Evolutionary conservation across 2,113 vertebrate species (phyloP).

Genomic region (Bubo blakistoni): DNA sequence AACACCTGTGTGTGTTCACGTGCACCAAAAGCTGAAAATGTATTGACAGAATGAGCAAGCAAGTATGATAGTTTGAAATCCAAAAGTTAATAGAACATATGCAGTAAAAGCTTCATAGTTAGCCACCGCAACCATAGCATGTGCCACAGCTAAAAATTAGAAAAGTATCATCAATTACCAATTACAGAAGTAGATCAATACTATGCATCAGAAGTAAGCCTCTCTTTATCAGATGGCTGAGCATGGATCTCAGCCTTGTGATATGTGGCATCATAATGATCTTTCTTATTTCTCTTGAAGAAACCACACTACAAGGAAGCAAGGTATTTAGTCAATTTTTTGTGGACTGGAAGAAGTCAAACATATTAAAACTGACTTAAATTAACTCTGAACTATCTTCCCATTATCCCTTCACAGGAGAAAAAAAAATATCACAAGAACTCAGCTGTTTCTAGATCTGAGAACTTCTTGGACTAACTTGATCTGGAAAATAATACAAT

Average conservation of each 20-base stretch:
- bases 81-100: constrained; percentile 73
- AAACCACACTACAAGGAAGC: constrained; percentile 98
- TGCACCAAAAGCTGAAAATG: constrained; percentile 51
- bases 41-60: constrained; percentile 69
- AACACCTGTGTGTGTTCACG: constrained; percentile 5
- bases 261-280: constrained; percentile 92
- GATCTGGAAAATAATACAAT: background rate
- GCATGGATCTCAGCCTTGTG: constrained; percentile 99
- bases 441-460: background rate
- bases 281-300: constrained; percentile 98
- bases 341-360: constrained; percentile 36
- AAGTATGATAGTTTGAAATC: constrained; percentile 64
- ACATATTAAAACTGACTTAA: background rate
- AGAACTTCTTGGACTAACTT: background rate
- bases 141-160: constrained; percentile 75
- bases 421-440: background rate
- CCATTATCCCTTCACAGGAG: background rate
- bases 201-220: constrained; percentile 96
- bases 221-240: constrained; percentile 99
- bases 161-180: constrained; percentile 85
- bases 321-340: constrained; percentile 81
- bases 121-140: constrained; percentile 82
- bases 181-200: constrained; percentile 83
- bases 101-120: constrained; percentile 76
- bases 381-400: background rate